phyloP scores from a whole-genome alignment of 2,888 invertebrate species.

The Choreutis nemorana region DNA sequence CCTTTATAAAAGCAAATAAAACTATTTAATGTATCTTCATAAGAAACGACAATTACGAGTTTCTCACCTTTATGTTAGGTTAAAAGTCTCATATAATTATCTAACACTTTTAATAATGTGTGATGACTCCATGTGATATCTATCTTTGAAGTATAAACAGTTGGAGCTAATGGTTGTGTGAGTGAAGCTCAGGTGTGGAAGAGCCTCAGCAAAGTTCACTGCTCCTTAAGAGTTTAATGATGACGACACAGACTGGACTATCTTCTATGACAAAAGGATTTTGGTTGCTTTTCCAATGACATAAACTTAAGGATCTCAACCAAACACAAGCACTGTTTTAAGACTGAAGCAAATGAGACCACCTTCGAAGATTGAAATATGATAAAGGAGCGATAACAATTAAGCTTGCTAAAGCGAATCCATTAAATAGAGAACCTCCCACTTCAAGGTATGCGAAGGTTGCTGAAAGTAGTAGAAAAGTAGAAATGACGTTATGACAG shows the following conservation, averaged over 20 bases:
- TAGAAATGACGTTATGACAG: slow-evolving; percentile 6
- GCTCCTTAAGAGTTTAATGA: slow-evolving; percentile 36
- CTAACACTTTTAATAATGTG: slow-evolving; percentile 11
- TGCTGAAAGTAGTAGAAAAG: too few species aligned
- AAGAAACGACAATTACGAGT: too few species aligned
- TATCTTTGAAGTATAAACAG: slow-evolving; percentile 41
- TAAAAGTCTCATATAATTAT: neutral
- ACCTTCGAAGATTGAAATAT: slow-evolving; percentile 22
- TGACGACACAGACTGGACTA: slow-evolving; percentile 22
- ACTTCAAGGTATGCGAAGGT: too few species aligned
- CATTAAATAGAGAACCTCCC: too few species aligned
- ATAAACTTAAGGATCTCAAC: slow-evolving; percentile 9
- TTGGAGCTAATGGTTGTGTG: slow-evolving; percentile 50
- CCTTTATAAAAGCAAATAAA: too few species aligned
- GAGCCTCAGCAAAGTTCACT: slow-evolving; percentile 56
- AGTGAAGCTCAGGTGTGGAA: slow-evolving; percentile 55
- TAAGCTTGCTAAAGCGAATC: too few species aligned
- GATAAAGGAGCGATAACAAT: slow-evolving; percentile 11
- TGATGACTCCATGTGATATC: slow-evolving; percentile 37
- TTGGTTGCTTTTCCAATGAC: slow-evolving; percentile 16
- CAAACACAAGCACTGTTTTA: slow-evolving; percentile 26
- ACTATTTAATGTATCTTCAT: too few species aligned
- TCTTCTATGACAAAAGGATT: slow-evolving; percentile 21
- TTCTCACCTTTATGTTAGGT: neutral
- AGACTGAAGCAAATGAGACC: slow-evolving; percentile 29